Evolutionary conservation across 2,113 vertebrate species (phyloP), one percentile per base, ranked within the genome.

Genomic region (Dendropsophus ebraccatus): DNA sequence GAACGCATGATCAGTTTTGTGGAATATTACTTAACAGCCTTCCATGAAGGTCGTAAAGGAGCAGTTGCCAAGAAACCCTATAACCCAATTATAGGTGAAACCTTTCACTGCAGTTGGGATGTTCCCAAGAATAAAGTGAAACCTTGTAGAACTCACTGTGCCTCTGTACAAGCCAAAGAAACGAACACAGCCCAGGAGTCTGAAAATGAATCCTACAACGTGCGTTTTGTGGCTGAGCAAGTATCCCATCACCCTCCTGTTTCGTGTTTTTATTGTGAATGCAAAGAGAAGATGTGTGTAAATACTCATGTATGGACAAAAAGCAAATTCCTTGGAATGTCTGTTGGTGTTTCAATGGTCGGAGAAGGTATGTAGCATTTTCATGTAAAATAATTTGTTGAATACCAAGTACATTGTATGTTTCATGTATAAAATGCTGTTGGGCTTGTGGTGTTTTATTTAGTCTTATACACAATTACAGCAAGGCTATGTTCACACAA

Each of bases 301-400:
- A 98, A 95, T 76, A 93, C 96, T 32, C 96, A 99, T 0, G 93
- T 99, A 1, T 99, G 97, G 97, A 99, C 97, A 93, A 99, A 97
- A 92, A 99, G 97, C 97, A 99, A 99, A 94, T 99, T 99, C 91
- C 95, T 99, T 97, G 97, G 97, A 79, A 99, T 99, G 97, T 99
- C 97, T 1, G 94, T 99, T 91, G 97, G 97, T 47, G 97, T 99
- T 91, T 97, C 97, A 83, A 99, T 99, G 97, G 94, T 97, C 28
- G 97, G 97, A 80, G 97, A 99, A 96, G 97, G 97, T 99, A 94
- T 94, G 94, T 73, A 21, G 23, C 35, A 41, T 41, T 41, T 5
- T 8, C 8, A 41, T 41, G 41, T 8, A 41, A 41, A 41, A 3
- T 41, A 5, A 41, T 8, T 41, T 41, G 41, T 41, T 41, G 8